phyloP scores from a whole-genome alignment of 2,113 vertebrate genomes.

The Naja naja region DNA sequence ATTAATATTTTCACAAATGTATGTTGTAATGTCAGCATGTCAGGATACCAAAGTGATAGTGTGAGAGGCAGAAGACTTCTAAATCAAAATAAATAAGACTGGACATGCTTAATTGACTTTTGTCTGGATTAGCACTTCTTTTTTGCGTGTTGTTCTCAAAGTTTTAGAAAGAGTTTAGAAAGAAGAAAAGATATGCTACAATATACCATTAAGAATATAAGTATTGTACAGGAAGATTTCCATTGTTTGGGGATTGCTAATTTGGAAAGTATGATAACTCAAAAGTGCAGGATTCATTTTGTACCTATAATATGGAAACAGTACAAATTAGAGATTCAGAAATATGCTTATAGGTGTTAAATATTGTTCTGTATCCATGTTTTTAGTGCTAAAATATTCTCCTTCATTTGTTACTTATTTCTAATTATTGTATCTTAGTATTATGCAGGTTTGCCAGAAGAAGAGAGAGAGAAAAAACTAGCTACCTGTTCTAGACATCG shows the following conservation, averaged over 20 bases:
- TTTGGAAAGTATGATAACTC: not conserved
- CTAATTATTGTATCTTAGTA: conserved; percentile 71
- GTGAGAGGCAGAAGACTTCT: conserved; percentile 15
- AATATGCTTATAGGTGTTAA: not conserved
- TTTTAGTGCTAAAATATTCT: not conserved
- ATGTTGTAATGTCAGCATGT: conserved; percentile 16
- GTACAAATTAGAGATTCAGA: not conserved
- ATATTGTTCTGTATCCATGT: not conserved
- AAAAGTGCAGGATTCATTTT: not conserved
- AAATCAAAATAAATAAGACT: not conserved
- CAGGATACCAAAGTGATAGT: not conserved
- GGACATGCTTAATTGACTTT: not conserved
- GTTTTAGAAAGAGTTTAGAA: not conserved
- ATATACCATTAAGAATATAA: not conserved
- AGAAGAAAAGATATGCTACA: not conserved
- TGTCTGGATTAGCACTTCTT: not conserved
- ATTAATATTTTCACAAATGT: not conserved
- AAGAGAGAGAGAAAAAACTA: conserved; percentile 86
- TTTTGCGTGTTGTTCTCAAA: not conserved
- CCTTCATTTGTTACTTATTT: not conserved
- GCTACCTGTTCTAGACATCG: conserved; percentile 90
- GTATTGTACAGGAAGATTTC: not conserved
- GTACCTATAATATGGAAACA: not conserved
- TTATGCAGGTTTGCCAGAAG: conserved; percentile 87
- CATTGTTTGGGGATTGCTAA: not conserved